These are phyloP conservation scores for Crossoptilon crossoptilon DNA, from an alignment of 2,797 vertebrate species.

Conservation along the genomic window DNA sequence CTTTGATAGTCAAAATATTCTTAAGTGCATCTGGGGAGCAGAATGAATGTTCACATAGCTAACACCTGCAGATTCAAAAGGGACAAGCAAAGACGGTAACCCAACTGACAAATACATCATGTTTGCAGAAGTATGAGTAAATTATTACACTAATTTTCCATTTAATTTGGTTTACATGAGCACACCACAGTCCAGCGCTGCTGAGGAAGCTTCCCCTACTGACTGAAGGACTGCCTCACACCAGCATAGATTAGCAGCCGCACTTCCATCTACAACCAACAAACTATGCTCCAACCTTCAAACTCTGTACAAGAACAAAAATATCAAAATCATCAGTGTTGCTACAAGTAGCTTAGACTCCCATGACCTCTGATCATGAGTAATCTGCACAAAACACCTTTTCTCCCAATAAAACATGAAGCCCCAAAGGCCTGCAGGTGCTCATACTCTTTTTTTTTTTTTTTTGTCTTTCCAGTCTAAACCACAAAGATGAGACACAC, in stretches of 20 bases:
- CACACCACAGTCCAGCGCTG: neutral
- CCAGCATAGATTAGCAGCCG: neutral
- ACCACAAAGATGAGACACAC: rapidly evolving
- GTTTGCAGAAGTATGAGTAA: conserved; percentile 53
- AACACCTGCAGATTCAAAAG: conserved; percentile 66
- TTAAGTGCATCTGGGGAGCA: conserved; percentile 16
- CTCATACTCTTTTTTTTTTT: neutral
- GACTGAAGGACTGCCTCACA: neutral
- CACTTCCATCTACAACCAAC: neutral
- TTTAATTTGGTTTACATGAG: neutral
- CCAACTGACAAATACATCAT: conserved; percentile 34
- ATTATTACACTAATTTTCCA: conserved; percentile 17
- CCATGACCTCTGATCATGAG: neutral
- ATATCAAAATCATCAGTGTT: neutral
- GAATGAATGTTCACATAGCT: conserved; percentile 14
- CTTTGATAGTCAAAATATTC: neutral
- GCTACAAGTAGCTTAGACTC: neutral
- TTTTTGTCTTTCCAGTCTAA: neutral
- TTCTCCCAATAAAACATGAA: neutral
- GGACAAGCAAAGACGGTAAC: neutral
- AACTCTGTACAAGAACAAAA: neutral
- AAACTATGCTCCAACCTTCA: neutral
- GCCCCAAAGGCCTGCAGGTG: neutral
- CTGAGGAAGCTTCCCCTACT: neutral
- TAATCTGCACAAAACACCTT: neutral